phyloP scores from a whole-genome alignment of 2,113 vertebrate genomes.

The Eulemur macaco region DNA sequence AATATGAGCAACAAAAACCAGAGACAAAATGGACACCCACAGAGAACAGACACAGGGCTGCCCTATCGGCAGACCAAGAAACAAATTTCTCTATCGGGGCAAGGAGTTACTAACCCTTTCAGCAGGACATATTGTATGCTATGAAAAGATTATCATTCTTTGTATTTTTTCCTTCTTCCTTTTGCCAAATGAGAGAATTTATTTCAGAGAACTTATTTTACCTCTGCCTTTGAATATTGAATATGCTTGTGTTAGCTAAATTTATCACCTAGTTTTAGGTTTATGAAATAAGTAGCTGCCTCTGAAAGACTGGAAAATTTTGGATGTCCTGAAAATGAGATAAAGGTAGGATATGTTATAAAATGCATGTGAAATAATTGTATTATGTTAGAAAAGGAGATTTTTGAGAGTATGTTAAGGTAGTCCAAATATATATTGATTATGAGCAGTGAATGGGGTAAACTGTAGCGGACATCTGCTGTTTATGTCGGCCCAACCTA shows the following conservation, averaged over 20 bases:
- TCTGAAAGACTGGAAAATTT: not conserved
- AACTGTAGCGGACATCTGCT: not conserved
- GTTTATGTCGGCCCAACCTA: not conserved
- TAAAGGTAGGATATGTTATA: not conserved
- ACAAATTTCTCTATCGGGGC: not conserved
- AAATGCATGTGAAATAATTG: not conserved
- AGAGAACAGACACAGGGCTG: not conserved
- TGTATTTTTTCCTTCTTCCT: not conserved
- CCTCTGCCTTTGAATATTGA: not conserved
- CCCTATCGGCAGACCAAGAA: not conserved
- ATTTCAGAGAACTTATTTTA: not conserved
- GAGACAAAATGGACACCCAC: not conserved
- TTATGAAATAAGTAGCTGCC: not conserved
- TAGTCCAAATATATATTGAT: not conserved
- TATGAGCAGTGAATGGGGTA: not conserved
- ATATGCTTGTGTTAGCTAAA: not conserved
- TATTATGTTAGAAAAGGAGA: not conserved
- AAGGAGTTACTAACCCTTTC: not conserved
- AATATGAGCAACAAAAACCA: not conserved
- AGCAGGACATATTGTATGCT: not conserved
- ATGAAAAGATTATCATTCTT: not conserved
- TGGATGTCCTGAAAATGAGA: not conserved
- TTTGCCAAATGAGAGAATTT: not conserved
- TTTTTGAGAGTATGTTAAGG: not conserved
- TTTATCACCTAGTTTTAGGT: not conserved